phyloP scores from a whole-genome alignment of 2,113 vertebrate genomes.

The Notothenia coriiceps region DNA sequence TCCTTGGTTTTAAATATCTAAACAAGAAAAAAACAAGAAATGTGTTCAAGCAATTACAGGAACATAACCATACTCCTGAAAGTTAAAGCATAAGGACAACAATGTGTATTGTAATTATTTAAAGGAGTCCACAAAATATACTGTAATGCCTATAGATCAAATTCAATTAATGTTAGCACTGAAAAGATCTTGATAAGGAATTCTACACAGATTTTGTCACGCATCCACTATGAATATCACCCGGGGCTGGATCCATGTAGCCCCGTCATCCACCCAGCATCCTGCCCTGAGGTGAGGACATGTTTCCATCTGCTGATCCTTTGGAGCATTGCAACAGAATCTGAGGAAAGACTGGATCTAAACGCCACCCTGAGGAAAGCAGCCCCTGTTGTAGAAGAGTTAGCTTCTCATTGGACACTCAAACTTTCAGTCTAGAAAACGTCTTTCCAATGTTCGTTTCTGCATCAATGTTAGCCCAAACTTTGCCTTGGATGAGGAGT shows the following conservation, averaged over 20 bases:
- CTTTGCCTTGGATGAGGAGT: constrained; percentile 2
- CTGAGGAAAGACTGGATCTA: background rate
- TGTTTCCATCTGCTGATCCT: constrained; percentile 72
- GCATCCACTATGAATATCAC: constrained; percentile 30
- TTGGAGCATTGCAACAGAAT: constrained; percentile 51
- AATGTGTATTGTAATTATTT: too few species aligned
- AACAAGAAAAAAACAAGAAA: too few species aligned
- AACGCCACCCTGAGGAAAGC: constrained; percentile 1
- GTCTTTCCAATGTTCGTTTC: constrained; percentile 5
- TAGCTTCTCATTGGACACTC: background rate
- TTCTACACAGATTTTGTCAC: constrained; percentile 11
- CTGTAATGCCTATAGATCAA: background rate
- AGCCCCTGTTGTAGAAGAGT: background rate
- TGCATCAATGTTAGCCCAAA: constrained; percentile 5
- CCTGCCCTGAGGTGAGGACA: constrained; percentile 28
- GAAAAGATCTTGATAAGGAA: constrained; percentile 5
- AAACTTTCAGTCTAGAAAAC: background rate
- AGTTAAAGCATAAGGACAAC: background rate
- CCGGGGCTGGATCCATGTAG: constrained; percentile 11
- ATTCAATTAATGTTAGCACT: background rate
- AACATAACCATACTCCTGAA: background rate
- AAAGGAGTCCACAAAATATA: background rate
- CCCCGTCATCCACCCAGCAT: constrained; percentile 3
- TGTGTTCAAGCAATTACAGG: background rate
- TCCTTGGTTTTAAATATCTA: background rate